A percentile compares a stretch with the other conserved stretches of the same genome.
These are phyloP conservation scores for Nemurella pictetii DNA, from an alignment of 2,888 invertebrate species.

Conservation along the genomic window DNA sequence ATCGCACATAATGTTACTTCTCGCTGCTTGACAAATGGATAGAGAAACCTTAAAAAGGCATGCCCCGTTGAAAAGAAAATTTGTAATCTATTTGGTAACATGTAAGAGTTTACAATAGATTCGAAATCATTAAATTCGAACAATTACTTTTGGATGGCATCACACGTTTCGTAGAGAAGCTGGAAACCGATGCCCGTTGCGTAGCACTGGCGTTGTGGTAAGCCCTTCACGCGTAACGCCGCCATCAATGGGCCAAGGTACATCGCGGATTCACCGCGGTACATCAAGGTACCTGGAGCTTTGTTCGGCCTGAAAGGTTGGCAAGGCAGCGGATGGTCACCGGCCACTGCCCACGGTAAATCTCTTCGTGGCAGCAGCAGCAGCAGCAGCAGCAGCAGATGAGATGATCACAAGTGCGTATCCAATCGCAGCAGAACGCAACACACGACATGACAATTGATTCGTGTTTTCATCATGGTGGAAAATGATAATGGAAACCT, in stretches of 20 bases:
- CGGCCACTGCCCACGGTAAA: neutral
- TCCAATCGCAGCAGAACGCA: neutral
- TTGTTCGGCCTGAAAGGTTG: neutral
- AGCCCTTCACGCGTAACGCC: constrained; percentile 3
- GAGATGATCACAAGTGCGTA: neutral
- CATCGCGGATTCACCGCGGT: too few relatives aligned
- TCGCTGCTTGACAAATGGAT: neutral
- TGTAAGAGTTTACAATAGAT: neutral
- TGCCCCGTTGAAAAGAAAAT: neutral
- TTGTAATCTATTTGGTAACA: neutral
- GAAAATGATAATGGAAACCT: too few relatives aligned
- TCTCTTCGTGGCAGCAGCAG: neutral
- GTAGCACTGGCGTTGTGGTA: constrained; percentile 13
- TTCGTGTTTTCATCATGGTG: too few relatives aligned
- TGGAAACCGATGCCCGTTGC: neutral
- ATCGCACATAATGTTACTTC: neutral
- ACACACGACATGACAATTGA: too few relatives aligned
- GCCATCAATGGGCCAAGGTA: neutral
- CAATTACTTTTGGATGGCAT: constrained; percentile 22
- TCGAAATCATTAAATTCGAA: neutral
- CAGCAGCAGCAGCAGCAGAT: neutral
- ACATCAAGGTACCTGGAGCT: neutral
- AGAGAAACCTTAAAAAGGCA: neutral
- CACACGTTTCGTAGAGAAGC: too few relatives aligned
- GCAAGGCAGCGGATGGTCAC: neutral